Percentiles rank a stretch among this genome's conserved stretches.
Evolutionary conservation across 2,888 invertebrate species (phyloP).

Genomic region (Cephus runcator): DNA sequence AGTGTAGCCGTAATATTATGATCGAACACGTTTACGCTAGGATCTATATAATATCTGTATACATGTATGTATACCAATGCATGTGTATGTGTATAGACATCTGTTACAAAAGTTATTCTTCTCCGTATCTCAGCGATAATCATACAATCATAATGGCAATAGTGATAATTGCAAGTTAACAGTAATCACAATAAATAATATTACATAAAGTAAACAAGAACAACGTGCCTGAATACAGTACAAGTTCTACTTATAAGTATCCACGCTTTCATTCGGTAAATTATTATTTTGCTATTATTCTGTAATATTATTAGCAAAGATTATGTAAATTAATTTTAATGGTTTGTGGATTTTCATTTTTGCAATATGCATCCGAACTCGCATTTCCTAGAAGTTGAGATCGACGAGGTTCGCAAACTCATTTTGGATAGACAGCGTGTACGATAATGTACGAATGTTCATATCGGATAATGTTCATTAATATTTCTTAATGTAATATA

Average conservation of each 20-base stretch:
- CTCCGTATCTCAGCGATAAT: neutral
- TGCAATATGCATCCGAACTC: neutral
- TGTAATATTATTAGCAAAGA: neutral
- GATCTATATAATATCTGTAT: slow-evolving; percentile 1
- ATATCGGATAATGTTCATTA: neutral
- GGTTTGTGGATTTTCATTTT: neutral
- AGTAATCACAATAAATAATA: neutral
- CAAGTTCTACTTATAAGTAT: neutral
- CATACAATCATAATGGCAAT: neutral
- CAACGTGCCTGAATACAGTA: neutral
- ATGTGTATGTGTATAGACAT: slow-evolving; percentile 11
- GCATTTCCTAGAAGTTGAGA: neutral
- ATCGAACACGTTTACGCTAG: slow-evolving; percentile 42
- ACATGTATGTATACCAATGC: slow-evolving; percentile 7
- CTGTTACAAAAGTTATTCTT: slow-evolving; percentile 33
- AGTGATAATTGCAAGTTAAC: neutral
- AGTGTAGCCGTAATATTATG: slow-evolving; percentile 15
- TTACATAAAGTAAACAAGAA: neutral
- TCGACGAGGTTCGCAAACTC: neutral
- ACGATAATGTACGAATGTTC: neutral
- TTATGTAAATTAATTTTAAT: neutral
- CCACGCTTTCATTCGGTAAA: neutral
- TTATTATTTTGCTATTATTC: neutral
- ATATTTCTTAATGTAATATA: neutral
- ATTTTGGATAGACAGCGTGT: neutral